A percentile compares a stretch with the other conserved stretches of the same genome.
phyloP scores from a whole-genome alignment of 2,113 vertebrate genomes.

The Callipepla squamata region DNA sequence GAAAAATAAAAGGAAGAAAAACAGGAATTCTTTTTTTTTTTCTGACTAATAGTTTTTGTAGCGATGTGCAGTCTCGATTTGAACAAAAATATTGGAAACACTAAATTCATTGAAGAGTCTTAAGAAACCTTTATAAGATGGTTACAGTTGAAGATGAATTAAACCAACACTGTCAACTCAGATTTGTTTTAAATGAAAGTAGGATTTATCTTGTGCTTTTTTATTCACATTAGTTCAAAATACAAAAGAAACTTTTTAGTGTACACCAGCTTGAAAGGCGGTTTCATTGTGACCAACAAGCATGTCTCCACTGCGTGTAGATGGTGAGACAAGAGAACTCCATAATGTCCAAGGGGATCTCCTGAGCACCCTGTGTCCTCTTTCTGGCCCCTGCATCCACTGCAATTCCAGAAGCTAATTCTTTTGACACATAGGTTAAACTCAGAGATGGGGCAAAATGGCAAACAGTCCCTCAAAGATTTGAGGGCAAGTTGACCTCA shows the following conservation, averaged over 20 bases:
- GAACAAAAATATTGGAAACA: background rate
- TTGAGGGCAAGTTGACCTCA: background rate
- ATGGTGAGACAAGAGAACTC: background rate
- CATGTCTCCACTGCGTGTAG: background rate
- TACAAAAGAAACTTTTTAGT: background rate
- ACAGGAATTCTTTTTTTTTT: background rate
- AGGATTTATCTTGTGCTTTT: background rate
- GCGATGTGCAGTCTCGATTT: background rate
- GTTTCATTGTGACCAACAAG: background rate
- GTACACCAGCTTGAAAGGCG: background rate
- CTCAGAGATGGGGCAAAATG: background rate
- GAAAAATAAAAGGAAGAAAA: background rate
- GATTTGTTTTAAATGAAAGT: background rate
- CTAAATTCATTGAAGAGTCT: background rate
- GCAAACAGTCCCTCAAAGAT: background rate
- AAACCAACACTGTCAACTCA: background rate
- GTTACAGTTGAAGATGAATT: background rate
- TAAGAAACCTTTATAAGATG: background rate
- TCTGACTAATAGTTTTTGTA: background rate
- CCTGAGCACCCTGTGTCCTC: rapidly evolving
- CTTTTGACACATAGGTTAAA: background rate
- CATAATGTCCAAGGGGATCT: background rate
- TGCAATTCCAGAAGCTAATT: background rate
- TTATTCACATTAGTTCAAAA: background rate
- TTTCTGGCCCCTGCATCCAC: background rate